Conservation (phyloP, 2,888 invertebrate genomes). For the Oegoconia quadripuncta region DNA sequence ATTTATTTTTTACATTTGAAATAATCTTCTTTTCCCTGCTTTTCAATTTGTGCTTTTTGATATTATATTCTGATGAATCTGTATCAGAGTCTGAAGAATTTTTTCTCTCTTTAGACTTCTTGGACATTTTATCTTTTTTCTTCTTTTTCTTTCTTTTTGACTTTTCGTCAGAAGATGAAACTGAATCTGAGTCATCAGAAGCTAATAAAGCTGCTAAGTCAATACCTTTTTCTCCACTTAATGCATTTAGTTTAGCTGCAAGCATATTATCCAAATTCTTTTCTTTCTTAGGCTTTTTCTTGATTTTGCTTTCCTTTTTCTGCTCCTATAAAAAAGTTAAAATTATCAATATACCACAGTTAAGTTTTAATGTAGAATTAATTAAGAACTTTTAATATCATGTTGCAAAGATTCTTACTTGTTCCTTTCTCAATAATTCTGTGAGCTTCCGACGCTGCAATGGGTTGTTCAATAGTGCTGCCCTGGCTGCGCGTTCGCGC, state of each 20-base stretch:
- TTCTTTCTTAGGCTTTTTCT: conserved; percentile 65
- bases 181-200: conserved; percentile 50
- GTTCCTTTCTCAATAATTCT: conserved; percentile 84
- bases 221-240: conserved; percentile 67
- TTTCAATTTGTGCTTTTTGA: conserved; percentile 1
- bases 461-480: conserved; percentile 93
- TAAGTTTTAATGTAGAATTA: background rate
- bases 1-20: conserved; percentile 10
- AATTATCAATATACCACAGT: background rate
- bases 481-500: conserved; percentile 91
- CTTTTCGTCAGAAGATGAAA: conserved; percentile 34
- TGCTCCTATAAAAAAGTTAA: conserved; percentile 1
- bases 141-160: conserved; percentile 55
- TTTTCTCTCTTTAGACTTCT: conserved; percentile 40
- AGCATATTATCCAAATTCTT: conserved; percentile 83
- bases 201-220: conserved; percentile 57
- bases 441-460: conserved; percentile 92
- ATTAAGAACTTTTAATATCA: no score
- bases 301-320: conserved; percentile 67
- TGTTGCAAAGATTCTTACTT: no score
- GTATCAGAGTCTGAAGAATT: conserved; percentile 17
- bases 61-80: conserved; percentile 19
- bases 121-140: conserved; percentile 35
- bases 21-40: conserved; percentile 10
- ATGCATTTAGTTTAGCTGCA: conserved; percentile 83